phyloP scores from a whole-genome alignment of 2,888 invertebrate genomes.

The Formica aserva region DNA sequence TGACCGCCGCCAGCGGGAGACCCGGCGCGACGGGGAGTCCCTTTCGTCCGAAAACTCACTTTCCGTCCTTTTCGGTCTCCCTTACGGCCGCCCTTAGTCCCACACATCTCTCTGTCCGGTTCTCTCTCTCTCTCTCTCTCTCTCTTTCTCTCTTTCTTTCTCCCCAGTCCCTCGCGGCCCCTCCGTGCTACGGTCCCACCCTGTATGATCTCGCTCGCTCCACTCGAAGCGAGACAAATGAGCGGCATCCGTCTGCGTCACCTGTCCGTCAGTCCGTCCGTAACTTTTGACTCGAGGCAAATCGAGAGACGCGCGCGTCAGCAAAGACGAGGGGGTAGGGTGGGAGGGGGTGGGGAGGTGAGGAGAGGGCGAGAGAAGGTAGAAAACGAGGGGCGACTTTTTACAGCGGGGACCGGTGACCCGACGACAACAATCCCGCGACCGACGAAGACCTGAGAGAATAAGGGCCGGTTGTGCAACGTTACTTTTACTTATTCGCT shows the following conservation, averaged over 20 bases:
- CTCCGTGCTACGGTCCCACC: slow-evolving; percentile 60
- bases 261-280: slow-evolving; percentile 84
- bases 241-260: slow-evolving; percentile 86
- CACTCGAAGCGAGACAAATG: slow-evolving; percentile 85
- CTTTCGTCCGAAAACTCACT: slow-evolving; percentile 82
- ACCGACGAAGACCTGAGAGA: slow-evolving; percentile 17
- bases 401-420: slow-evolving; percentile 67
- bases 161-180: slow-evolving; percentile 45
- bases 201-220: slow-evolving; percentile 76
- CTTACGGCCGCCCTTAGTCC: slow-evolving; percentile 59
- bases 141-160: slow-evolving; percentile 6
- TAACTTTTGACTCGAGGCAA: slow-evolving; percentile 82
- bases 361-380: slow-evolving; percentile 22
- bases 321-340: slow-evolving; percentile 9
- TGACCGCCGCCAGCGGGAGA: slow-evolving; percentile 81
- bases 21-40: slow-evolving; percentile 80
- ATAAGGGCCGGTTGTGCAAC: slow-evolving; percentile 19
- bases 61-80: slow-evolving; percentile 73
- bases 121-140: slow-evolving; percentile 44
- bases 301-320: slow-evolving; percentile 62
- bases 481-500: slow-evolving; percentile 15
- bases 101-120: too few relatives aligned
- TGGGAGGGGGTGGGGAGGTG: slow-evolving; percentile 7
- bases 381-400: slow-evolving; percentile 67
- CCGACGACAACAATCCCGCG: slow-evolving; percentile 55